phyloP scores from a whole-genome alignment of 1,140 invertebrate genomes.

The Neodiprion fabricii region DNA sequence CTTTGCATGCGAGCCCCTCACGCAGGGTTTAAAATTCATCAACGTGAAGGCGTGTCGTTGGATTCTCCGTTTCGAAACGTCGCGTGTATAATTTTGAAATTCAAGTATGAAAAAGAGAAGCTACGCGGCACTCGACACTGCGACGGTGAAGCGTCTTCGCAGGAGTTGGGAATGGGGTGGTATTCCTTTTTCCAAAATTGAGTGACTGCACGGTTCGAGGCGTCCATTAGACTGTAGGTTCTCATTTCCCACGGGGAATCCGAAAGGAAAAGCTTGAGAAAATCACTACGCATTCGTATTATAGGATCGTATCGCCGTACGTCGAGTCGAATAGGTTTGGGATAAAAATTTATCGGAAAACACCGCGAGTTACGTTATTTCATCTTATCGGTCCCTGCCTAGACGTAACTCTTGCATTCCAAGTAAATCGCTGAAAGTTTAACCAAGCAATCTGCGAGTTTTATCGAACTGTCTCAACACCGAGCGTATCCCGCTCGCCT shows the following conservation, averaged over 20 bases:
- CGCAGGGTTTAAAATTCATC: too few species aligned
- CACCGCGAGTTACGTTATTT: neutral
- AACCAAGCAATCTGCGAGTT: slow-evolving; percentile 36
- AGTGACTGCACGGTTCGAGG: neutral
- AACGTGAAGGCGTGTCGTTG: too few species aligned
- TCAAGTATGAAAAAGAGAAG: neutral
- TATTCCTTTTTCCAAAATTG: neutral
- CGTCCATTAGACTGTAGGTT: neutral
- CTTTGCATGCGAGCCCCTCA: too few species aligned
- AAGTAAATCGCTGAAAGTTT: slow-evolving; percentile 32
- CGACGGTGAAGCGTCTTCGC: neutral
- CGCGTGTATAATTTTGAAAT: too few species aligned
- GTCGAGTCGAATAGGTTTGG: neutral
- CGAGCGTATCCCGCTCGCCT: neutral
- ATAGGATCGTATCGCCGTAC: neutral
- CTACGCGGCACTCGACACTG: neutral
- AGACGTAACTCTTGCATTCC: neutral
- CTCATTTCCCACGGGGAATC: slow-evolving; percentile 4
- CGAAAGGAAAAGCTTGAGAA: neutral
- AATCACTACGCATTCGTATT: neutral
- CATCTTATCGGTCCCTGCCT: neutral
- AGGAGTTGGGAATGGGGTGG: neutral
- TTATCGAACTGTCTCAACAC: slow-evolving; percentile 28
- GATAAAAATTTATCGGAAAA: neutral
- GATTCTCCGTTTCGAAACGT: too few species aligned